phyloP scores from a whole-genome alignment of 2,888 invertebrate genomes.

The Linnaemya tessellans region DNA sequence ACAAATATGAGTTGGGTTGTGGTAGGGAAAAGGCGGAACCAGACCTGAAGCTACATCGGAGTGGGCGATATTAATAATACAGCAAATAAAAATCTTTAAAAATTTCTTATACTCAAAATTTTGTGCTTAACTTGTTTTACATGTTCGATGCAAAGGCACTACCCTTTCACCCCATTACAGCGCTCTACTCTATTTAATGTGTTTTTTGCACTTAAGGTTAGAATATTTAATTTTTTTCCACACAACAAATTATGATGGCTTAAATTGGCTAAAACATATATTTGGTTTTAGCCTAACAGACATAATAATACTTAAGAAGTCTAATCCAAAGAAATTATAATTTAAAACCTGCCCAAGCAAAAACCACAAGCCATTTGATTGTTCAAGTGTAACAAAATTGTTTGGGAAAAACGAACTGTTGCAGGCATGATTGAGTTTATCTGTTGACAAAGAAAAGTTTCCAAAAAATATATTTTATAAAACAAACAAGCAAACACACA shows the following conservation, averaged over 20 bases:
- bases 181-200: neutral
- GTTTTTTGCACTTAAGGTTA: neutral
- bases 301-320: constrained; percentile 49
- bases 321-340: constrained; percentile 54
- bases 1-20: neutral
- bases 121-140: neutral
- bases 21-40: neutral
- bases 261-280: constrained; percentile 43
- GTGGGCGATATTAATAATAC: neutral
- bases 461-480: constrained; percentile 9
- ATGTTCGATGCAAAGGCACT: neutral
- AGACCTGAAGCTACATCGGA: neutral
- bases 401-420: constrained; percentile 61
- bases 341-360: constrained; percentile 50
- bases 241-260: constrained; percentile 51
- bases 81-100: neutral
- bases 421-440: constrained; percentile 56
- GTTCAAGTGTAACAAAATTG: constrained; percentile 15
- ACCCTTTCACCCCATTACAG: neutral
- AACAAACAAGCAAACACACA: neutral
- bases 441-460: constrained; percentile 35
- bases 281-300: constrained; percentile 49
- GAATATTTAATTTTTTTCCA: neutral
- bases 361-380: neutral
- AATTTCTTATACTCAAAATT: neutral